A percentile compares a stretch with the other conserved stretches of the same genome.
These are phyloP conservation scores for Rhagoletis zephyria DNA, from an alignment of 1,140 invertebrate genomes.

Conservation along the genomic window DNA sequence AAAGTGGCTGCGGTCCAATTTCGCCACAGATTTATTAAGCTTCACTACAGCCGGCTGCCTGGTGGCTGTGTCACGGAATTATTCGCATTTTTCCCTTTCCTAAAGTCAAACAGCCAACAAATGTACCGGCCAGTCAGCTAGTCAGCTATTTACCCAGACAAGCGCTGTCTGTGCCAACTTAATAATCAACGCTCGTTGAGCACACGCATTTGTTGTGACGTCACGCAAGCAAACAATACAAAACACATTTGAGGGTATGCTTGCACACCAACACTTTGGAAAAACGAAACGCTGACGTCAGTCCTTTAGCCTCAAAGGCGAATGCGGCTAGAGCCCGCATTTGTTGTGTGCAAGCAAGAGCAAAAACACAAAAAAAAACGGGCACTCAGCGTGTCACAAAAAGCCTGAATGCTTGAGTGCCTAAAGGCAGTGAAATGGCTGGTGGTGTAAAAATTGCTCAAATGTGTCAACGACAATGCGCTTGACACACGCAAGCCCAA, in stretches of 20 bases:
- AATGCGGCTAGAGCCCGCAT: slow-evolving; percentile 21
- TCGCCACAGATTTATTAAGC: slow-evolving; percentile 29
- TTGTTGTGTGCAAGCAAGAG: neutral
- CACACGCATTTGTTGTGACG: slow-evolving; percentile 47
- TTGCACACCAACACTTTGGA: neutral
- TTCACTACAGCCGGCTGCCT: neutral
- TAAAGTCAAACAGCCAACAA: neutral
- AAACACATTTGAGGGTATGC: neutral
- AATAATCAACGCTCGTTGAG: neutral
- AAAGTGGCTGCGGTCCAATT: slow-evolving; percentile 7
- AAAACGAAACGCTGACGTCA: slow-evolving; percentile 44
- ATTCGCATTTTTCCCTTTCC: neutral
- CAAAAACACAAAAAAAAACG: neutral
- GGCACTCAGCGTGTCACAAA: slow-evolving; percentile 6
- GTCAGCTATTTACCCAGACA: neutral
- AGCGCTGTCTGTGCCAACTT: slow-evolving; percentile 5
- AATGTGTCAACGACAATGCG: slow-evolving; percentile 20
- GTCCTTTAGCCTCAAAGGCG: slow-evolving; percentile 10
- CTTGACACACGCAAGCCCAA: neutral
- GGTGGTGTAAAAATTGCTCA: slow-evolving; percentile 7
- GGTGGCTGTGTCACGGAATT: slow-evolving; percentile 15
- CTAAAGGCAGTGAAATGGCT: slow-evolving; percentile 18
- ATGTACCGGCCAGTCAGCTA: neutral
- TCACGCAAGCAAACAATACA: slow-evolving; percentile 12
- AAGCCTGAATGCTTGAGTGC: slow-evolving; percentile 41